phyloP scores from a whole-genome alignment of 2,113 vertebrate genomes.

The Sebastes fasciatus region DNA sequence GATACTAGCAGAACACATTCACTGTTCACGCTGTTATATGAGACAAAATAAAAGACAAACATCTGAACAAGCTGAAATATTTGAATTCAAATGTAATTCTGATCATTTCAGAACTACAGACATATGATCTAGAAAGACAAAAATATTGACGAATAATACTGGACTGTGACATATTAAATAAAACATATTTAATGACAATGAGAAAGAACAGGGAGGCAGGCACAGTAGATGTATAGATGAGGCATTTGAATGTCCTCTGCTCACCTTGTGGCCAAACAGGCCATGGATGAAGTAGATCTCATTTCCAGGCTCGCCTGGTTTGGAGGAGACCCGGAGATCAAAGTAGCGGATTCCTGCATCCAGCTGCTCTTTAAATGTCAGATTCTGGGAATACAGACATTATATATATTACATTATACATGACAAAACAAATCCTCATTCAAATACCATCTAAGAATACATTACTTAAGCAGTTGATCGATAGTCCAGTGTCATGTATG shows the following conservation, averaged over 20 bases:
- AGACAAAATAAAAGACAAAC: not conserved
- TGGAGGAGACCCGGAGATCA: conserved; percentile 97
- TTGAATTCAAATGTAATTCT: not conserved
- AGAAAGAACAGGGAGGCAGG: not conserved
- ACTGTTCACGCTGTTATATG: not conserved
- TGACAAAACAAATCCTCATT: too few relatives aligned
- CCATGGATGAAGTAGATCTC: conserved; percentile 98
- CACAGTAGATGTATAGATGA: not conserved
- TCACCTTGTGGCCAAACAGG: conserved; percentile 93
- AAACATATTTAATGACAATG: not conserved
- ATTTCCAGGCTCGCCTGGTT: conserved; percentile 88
- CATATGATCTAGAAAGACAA: not conserved
- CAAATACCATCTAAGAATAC: too few relatives aligned
- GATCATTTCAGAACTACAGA: not conserved
- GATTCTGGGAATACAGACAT: conserved; percentile 76
- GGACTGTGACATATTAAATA: not conserved
- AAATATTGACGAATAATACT: not conserved
- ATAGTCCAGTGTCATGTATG: too few relatives aligned
- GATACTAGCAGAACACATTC: not conserved
- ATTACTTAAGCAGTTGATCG: too few relatives aligned
- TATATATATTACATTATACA: too few relatives aligned
- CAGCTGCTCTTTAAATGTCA: conserved; percentile 95
- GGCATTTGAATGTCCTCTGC: not conserved
- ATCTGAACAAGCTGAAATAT: not conserved
- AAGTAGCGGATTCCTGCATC: conserved; percentile 98